Evolutionary conservation across 2,797 vertebrate species (phyloP).

Genomic region (Paguma larvata): DNA sequence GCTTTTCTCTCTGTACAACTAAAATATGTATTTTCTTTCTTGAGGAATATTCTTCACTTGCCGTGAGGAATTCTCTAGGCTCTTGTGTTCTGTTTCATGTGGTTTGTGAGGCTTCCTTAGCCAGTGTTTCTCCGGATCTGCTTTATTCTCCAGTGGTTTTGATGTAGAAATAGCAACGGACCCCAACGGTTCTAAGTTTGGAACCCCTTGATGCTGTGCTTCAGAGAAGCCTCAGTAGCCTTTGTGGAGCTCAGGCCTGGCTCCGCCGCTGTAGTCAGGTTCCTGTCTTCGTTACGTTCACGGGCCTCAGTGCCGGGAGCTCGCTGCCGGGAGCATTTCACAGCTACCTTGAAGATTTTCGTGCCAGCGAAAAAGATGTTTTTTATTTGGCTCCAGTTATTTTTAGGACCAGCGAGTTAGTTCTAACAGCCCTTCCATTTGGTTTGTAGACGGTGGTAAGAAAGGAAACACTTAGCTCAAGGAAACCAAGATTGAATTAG

Average conservation of each 20-base stretch:
- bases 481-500: slow-evolving; percentile 78
- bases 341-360: slow-evolving; percentile 86
- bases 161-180: slow-evolving; percentile 63
- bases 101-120: slow-evolving; percentile 59
- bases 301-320: not conserved
- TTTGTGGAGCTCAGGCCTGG: not conserved
- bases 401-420: slow-evolving; percentile 83
- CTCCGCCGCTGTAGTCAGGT: not conserved
- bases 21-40: slow-evolving; percentile 14
- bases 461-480: slow-evolving; percentile 78
- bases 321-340: slow-evolving; percentile 72
- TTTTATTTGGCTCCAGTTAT: slow-evolving; percentile 83
- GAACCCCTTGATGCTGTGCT: slow-evolving; percentile 54
- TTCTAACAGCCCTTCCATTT: slow-evolving; percentile 87
- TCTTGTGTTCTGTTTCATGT: slow-evolving; percentile 51
- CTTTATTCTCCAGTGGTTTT: slow-evolving; percentile 65
- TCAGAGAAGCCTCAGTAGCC: not conserved
- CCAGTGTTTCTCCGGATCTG: not conserved
- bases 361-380: slow-evolving; percentile 84
- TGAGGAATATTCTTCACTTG: not conserved
- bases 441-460: slow-evolving; percentile 74
- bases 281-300: not conserved
- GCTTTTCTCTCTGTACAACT: not conserved
- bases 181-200: slow-evolving; percentile 49
- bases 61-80: not conserved